A percentile compares a stretch with the other conserved stretches of the same genome.
Evolutionary conservation across 2,797 vertebrate species (phyloP).

Genomic region (Zalophus californianus): DNA sequence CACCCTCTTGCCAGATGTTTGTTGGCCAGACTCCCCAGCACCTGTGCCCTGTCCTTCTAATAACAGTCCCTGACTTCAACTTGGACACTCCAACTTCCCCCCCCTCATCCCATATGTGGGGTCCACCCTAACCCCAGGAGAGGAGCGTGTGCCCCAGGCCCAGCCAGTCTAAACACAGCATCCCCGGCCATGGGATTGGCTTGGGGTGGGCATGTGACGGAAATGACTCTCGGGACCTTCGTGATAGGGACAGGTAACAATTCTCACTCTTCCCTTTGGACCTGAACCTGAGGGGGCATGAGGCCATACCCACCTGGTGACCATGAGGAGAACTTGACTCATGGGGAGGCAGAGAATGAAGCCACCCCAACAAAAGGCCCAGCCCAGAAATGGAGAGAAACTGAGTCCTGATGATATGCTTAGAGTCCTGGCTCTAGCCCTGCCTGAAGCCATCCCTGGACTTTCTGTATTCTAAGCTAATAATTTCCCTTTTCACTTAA

Average conservation of each 20-base stretch:
- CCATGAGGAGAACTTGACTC: not conserved
- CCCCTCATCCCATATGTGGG: not conserved
- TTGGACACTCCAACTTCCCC: not conserved
- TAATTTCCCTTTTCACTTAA: not conserved
- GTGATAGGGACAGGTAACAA: not conserved
- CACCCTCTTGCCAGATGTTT: accelerated
- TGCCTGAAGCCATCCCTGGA: not conserved
- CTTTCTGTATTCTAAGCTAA: not conserved
- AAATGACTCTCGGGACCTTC: not conserved
- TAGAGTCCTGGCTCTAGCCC: not conserved
- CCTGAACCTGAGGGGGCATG: not conserved
- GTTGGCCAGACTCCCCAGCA: too few species aligned
- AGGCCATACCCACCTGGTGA: not conserved
- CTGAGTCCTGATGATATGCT: not conserved
- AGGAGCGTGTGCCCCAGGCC: not conserved
- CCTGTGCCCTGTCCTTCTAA: not conserved
- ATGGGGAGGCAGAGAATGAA: not conserved
- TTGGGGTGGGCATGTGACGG: not conserved
- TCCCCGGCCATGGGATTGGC: not conserved
- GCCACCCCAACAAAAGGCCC: not conserved
- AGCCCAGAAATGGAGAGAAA: not conserved
- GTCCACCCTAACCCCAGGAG: not conserved
- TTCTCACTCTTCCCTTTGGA: not conserved
- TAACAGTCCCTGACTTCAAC: too few species aligned
- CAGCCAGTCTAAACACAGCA: accelerated